phyloP scores from a whole-genome alignment of 2,888 invertebrate species.

The Melanotus villosus region DNA sequence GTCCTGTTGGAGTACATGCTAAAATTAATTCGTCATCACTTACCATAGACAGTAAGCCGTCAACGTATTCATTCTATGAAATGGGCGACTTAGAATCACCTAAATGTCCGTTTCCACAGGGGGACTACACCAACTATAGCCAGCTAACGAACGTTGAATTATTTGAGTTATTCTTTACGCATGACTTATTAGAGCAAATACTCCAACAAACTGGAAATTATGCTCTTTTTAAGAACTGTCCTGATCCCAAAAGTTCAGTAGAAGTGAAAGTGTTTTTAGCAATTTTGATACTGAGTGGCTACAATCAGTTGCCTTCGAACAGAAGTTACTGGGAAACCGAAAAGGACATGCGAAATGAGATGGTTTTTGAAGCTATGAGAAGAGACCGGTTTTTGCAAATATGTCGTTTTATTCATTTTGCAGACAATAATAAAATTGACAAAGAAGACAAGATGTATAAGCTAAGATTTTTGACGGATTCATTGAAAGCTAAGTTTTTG shows the following conservation, averaged over 20 bases:
- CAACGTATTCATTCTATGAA: too few species aligned
- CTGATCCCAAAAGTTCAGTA: not conserved
- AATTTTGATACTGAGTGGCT: constrained; percentile 48
- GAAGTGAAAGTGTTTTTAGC: constrained; percentile 46
- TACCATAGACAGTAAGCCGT: too few species aligned
- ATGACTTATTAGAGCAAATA: constrained; percentile 13
- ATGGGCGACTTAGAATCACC: too few species aligned
- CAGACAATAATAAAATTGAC: constrained; percentile 40
- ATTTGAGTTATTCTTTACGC: constrained; percentile 24
- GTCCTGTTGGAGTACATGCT: too few species aligned
- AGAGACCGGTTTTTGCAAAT: constrained; percentile 47
- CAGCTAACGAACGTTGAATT: not conserved
- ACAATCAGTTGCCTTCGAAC: constrained; percentile 44
- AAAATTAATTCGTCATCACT: too few species aligned
- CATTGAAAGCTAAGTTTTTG: constrained; percentile 24
- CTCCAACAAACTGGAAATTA: constrained; percentile 14
- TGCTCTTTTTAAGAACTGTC: constrained; percentile 11
- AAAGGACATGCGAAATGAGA: constrained; percentile 37
- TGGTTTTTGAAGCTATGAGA: constrained; percentile 47
- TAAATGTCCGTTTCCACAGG: too few species aligned
- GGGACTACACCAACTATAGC: too few species aligned
- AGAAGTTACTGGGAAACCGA: constrained; percentile 44
- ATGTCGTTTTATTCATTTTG: constrained; percentile 43
- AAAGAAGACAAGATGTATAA: constrained; percentile 46
- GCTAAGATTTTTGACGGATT: constrained; percentile 38